phyloP scores from a whole-genome alignment of 2,888 invertebrate genomes.

The Caenorhabditis sinica region DNA sequence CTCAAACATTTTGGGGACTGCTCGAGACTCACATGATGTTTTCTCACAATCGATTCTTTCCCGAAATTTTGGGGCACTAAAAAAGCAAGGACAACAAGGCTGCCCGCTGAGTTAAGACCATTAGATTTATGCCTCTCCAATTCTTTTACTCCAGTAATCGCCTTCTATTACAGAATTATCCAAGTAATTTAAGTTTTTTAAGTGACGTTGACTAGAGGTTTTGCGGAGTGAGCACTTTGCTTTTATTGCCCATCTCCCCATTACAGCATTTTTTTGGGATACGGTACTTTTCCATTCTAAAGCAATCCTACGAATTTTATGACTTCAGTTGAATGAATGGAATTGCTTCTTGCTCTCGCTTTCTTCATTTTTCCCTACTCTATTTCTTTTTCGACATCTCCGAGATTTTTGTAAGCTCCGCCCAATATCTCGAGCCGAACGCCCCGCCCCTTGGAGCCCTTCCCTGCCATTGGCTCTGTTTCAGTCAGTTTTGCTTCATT shows the following conservation, averaged over 20 bases:
- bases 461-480: constrained; percentile 4
- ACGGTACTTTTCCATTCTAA: constrained; percentile 4
- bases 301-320: not conserved
- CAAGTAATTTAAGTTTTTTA: not conserved
- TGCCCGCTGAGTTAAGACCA: not conserved
- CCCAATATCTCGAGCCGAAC: constrained; percentile 8
- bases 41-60: not conserved
- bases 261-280: not conserved
- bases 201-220: not conserved
- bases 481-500: constrained; percentile 5
- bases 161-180: constrained; percentile 7
- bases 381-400: not conserved
- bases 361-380: not conserved
- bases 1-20: not conserved
- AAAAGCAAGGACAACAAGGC: not conserved
- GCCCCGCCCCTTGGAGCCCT: constrained; percentile 12
- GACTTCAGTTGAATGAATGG: too few species aligned
- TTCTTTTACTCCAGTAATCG: not conserved
- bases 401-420: constrained; percentile 12
- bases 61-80: not conserved
- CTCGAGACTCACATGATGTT: not conserved
- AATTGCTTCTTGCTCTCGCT: not conserved
- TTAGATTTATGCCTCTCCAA: constrained; percentile 18
- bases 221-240: not conserved
- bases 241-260: not conserved